phyloP scores from a whole-genome alignment of 23 tunicate genomes.

The Trididemnum nubilum region DNA sequence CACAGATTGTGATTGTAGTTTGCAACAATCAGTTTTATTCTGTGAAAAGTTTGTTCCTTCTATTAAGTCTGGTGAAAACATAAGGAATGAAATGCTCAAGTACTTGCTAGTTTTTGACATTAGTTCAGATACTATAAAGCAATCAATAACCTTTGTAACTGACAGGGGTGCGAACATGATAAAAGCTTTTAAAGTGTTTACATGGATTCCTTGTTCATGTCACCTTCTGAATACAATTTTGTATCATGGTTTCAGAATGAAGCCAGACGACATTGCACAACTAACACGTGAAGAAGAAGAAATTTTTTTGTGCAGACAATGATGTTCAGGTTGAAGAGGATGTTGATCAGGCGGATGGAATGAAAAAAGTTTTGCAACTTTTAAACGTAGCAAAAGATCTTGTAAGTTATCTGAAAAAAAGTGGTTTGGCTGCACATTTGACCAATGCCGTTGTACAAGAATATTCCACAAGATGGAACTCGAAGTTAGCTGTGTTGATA shows the following conservation, averaged over 20 bases:
- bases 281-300: no score
- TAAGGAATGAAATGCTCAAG: neutral
- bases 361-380: neutral
- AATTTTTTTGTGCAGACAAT: no score
- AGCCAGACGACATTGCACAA: neutral
- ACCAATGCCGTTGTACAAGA: neutral
- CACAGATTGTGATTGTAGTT: neutral
- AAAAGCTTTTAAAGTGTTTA: neutral
- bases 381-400: neutral
- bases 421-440: conserved; percentile 1
- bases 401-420: neutral
- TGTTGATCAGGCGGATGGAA: neutral
- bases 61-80: neutral
- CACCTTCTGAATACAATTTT: neutral
- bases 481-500: neutral
- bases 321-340: neutral
- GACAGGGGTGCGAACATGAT: neutral
- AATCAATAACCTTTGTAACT: neutral
- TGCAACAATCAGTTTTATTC: neutral
- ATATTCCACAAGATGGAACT: conserved; percentile 5
- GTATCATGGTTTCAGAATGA: neutral
- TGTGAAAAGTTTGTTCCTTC: neutral
- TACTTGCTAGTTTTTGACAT: neutral
- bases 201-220: neutral
- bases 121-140: neutral